Conservation (phyloP, 2,888 invertebrate species). For the Timandra comae region DNA sequence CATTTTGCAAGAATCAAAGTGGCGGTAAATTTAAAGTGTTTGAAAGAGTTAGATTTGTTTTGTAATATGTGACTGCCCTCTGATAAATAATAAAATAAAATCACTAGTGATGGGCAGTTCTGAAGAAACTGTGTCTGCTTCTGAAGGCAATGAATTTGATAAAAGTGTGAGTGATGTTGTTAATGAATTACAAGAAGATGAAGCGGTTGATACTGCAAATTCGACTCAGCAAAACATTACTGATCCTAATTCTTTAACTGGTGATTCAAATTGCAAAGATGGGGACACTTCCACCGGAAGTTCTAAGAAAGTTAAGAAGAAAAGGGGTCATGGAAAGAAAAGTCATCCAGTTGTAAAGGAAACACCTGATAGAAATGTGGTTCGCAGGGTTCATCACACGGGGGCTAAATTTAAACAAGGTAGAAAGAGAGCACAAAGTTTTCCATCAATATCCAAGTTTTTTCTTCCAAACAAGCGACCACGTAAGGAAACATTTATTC, state of each 20-base stretch:
- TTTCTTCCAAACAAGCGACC: slow-evolving; percentile 84
- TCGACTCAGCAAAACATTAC: slow-evolving; percentile 33
- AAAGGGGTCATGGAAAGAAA: slow-evolving; percentile 65
- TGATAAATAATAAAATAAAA: slow-evolving; percentile 13
- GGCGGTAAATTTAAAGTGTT: slow-evolving; percentile 70
- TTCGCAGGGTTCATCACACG: slow-evolving; percentile 61
- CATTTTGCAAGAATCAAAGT: slow-evolving; percentile 64
- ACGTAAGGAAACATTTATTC: slow-evolving; percentile 85
- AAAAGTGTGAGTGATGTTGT: slow-evolving; percentile 40
- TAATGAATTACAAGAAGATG: slow-evolving; percentile 15
- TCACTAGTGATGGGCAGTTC: slow-evolving; percentile 57
- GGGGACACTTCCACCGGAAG: slow-evolving; percentile 38
- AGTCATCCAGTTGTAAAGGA: slow-evolving; percentile 58
- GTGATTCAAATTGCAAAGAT: slow-evolving; percentile 54
- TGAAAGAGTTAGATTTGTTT: slow-evolving; percentile 27
- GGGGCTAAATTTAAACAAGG: slow-evolving; percentile 67
- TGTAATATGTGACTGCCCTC: slow-evolving; percentile 40
- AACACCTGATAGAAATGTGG: slow-evolving; percentile 49
- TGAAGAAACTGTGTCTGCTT: slow-evolving; percentile 46
- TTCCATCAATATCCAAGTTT: slow-evolving; percentile 82
- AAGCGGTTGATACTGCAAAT: slow-evolving; percentile 47
- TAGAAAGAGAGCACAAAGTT: slow-evolving; percentile 82
- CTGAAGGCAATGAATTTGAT: slow-evolving; percentile 38
- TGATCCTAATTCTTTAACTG: slow-evolving; percentile 21
- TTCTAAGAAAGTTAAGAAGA: slow-evolving; percentile 64